Conservation (phyloP, 2,113 vertebrate genomes). For the Tympanuchus pallidicinctus region DNA sequence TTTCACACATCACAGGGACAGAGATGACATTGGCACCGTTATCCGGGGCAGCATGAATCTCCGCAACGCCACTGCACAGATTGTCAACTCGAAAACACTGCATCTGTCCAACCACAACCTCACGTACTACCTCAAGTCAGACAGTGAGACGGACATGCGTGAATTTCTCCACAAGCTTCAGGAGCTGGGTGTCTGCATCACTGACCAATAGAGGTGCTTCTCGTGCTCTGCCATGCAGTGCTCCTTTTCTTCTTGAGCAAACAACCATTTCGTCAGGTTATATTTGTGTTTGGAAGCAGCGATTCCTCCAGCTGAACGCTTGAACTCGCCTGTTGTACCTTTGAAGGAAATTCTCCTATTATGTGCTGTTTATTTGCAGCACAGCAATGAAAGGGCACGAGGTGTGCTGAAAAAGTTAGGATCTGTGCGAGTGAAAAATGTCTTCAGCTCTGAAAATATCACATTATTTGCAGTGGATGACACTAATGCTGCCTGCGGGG, state of each 20-base stretch:
- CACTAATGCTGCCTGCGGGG: neutral
- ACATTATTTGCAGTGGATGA: neutral
- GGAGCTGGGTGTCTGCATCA: fast-evolving
- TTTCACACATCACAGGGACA: neutral
- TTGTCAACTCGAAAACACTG: neutral
- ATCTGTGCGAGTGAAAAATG: neutral
- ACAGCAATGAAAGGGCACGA: neutral
- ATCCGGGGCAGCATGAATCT: neutral
- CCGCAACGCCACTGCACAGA: fast-evolving
- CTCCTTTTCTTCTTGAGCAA: neutral
- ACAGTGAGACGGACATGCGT: neutral
- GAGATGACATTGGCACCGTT: fast-evolving
- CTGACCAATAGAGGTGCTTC: neutral
- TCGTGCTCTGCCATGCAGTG: neutral
- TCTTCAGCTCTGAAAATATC: neutral
- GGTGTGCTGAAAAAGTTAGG: neutral
- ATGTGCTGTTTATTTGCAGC: neutral
- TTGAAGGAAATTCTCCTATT: neutral
- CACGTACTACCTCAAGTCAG: neutral
- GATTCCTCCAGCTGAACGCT: neutral
- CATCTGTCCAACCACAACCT: neutral
- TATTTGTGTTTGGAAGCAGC: neutral
- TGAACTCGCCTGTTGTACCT: neutral
- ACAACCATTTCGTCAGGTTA: neutral
- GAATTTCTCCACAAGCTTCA: neutral